Conservation (phyloP, 2,113 vertebrate species). For the Centropristis striata region DNA sequence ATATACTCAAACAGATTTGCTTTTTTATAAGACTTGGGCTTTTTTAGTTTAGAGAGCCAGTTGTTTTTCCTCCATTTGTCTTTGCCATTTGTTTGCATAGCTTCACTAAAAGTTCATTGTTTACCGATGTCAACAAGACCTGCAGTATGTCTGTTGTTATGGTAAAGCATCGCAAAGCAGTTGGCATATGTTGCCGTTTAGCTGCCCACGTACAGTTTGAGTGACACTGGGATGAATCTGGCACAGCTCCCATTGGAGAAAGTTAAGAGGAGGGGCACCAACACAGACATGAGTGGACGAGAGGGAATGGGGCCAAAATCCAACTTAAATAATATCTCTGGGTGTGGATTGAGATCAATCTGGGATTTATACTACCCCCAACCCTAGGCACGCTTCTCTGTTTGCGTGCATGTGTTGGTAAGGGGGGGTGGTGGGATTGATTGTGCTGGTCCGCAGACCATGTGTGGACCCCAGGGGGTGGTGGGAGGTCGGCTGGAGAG, state of each 20-base stretch:
- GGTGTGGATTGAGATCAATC: slow-evolving; percentile 86
- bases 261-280: slow-evolving; percentile 64
- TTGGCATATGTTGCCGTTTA: slow-evolving; percentile 56
- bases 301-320: slow-evolving; percentile 78
- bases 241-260: slow-evolving; percentile 58
- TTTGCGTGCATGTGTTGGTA: slow-evolving; percentile 51
- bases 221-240: slow-evolving; percentile 46
- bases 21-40: neutral
- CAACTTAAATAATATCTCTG: slow-evolving; percentile 80
- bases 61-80: slow-evolving; percentile 18
- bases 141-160: neutral
- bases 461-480: slow-evolving; percentile 83
- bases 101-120: slow-evolving; percentile 33
- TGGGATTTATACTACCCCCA: slow-evolving; percentile 82
- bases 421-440: slow-evolving; percentile 65
- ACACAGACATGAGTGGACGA: slow-evolving; percentile 48
- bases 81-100: slow-evolving; percentile 9
- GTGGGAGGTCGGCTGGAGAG: slow-evolving; percentile 63
- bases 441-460: slow-evolving; percentile 71
- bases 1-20: neutral
- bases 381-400: slow-evolving; percentile 64
- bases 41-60: neutral
- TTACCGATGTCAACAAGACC: slow-evolving; percentile 9
- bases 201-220: slow-evolving; percentile 29
- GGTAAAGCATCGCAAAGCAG: slow-evolving; percentile 26